Conservation (phyloP, 2,113 vertebrate species). For the Paedocypris sp. region DNA sequence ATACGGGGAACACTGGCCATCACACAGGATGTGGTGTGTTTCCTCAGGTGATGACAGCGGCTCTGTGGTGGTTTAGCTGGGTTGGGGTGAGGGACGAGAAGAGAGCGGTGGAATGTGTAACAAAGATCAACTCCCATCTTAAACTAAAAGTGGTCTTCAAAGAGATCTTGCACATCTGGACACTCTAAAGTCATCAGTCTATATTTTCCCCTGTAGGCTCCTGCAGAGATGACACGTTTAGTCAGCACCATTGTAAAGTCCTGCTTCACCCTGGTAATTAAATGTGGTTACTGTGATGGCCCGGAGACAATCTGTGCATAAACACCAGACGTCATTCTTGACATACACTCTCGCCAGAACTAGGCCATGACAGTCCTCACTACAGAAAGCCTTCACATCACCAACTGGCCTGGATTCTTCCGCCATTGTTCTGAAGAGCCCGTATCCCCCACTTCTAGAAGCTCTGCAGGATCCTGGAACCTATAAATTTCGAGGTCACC, state of each 20-base stretch:
- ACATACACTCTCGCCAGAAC: constrained; percentile 7
- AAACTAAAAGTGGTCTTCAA: not conserved
- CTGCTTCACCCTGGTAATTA: not conserved
- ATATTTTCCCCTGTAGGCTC: not conserved
- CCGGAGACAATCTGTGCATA: not conserved
- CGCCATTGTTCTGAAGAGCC: constrained; percentile 39
- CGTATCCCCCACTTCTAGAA: constrained; percentile 23
- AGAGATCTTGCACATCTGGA: not conserved
- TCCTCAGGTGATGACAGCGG: constrained; percentile 55
- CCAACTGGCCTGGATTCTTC: constrained; percentile 23
- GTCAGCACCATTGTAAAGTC: not conserved
- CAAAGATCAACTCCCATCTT: not conserved
- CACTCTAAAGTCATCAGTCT: not conserved
- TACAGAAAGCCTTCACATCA: constrained; percentile 11
- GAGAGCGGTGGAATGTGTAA: constrained; percentile 14
- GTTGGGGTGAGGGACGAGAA: not conserved
- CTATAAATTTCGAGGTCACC: constrained; percentile 17
- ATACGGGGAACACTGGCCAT: constrained; percentile 33
- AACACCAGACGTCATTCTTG: not conserved
- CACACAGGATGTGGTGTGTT: constrained; percentile 53
- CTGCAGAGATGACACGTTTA: not conserved
- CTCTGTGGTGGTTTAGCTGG: constrained; percentile 40
- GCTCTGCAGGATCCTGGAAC: constrained; percentile 17
- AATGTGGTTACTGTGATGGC: not conserved
- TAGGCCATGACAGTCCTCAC: not conserved